Evolutionary conservation across 2,113 vertebrate genomes (phyloP), one percentile per base, ranked within the genome.

Genomic region (Arothron firmamentum): DNA sequence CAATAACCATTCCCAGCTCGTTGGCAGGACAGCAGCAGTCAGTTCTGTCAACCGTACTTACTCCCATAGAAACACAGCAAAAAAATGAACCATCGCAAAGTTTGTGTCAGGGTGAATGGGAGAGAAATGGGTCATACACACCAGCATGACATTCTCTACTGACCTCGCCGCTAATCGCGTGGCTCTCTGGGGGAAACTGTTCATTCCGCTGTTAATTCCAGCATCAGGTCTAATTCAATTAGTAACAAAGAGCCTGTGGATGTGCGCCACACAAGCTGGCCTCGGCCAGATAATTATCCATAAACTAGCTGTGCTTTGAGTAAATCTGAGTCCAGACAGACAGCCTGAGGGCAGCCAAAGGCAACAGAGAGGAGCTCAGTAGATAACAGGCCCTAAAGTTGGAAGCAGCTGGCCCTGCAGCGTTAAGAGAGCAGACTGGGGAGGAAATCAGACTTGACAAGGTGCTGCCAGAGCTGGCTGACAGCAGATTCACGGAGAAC

Each of bases 161-260:
- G 23, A 67, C 58, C 59, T 67, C 47, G 11, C 17, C 38, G 64
- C 59, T 78, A 76, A 86, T 78, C 58, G 70, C 73, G 75, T 31
- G 70, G 48, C 72, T 78, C 57, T n/a, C 72, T 51, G 67, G 62
- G 72, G 75, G 68, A 75, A 78, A 72, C 65, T 73, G 78, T 62
- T 81, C 72, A 76, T 78, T 75, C 81, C 62, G 55, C 55, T 71
- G 70, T 72, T 69, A 78, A 68, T 80, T 82, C 53, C 80, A 84
- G 81, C 79, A 67, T 61, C 67, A 60, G 34, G 70, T 75, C 79
- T 78, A 76, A 85, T 85, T 85, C 70, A 79, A 81, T 87, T 81
- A 85, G 75, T 57, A 75, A 82, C 72, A 78, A 75, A 85, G 38
- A 55, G 64, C 70, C 70, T 28, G 53, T 82, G 78, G 79, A 80